Evolutionary conservation across 2,113 vertebrate species (phyloP).

Genomic region (Antennarius striatus): DNA sequence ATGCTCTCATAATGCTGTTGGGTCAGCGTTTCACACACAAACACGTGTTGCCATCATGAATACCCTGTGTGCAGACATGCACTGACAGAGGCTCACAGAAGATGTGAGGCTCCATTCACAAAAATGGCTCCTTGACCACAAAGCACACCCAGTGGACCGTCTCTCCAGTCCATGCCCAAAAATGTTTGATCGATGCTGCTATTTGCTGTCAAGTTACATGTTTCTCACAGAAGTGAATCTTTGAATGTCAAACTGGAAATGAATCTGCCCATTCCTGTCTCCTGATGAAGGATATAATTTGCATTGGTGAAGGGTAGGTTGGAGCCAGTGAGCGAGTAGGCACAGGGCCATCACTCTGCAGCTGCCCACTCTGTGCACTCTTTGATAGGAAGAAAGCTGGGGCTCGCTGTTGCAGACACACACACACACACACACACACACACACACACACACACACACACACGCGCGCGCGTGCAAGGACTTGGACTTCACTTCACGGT

Average conservation of each 20-base stretch:
- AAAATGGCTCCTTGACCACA: constrained; percentile 12
- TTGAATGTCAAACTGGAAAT: constrained; percentile 19
- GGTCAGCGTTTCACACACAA: background rate
- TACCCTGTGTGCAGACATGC: constrained; percentile 29
- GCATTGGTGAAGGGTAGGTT: constrained; percentile 24
- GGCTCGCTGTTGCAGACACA: constrained; percentile 52
- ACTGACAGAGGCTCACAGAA: constrained; percentile 18
- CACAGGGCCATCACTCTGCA: constrained; percentile 74
- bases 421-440: constrained; percentile 40
- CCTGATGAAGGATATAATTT: constrained; percentile 4
- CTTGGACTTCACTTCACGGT: constrained; percentile 9
- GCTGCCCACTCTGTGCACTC: constrained; percentile 78
- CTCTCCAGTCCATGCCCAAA: background rate
- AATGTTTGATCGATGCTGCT: background rate
- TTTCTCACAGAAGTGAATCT: background rate
- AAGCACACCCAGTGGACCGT: constrained; percentile 28
- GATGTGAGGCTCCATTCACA: constrained; percentile 30
- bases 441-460: constrained; percentile 35
- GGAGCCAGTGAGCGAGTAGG: constrained; percentile 51
- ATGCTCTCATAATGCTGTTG: constrained; percentile 1
- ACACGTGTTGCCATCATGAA: constrained; percentile 16
- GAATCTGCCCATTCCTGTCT: constrained; percentile 11
- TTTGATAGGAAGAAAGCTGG: constrained; percentile 71
- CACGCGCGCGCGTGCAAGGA: constrained; percentile 16
- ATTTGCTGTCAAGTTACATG: constrained; percentile 16